Percentiles rank a stretch among this genome's conserved stretches.
These are phyloP conservation scores for Achatina immaculata DNA, from an alignment of 1,140 invertebrate species.

Conservation along the genomic window DNA sequence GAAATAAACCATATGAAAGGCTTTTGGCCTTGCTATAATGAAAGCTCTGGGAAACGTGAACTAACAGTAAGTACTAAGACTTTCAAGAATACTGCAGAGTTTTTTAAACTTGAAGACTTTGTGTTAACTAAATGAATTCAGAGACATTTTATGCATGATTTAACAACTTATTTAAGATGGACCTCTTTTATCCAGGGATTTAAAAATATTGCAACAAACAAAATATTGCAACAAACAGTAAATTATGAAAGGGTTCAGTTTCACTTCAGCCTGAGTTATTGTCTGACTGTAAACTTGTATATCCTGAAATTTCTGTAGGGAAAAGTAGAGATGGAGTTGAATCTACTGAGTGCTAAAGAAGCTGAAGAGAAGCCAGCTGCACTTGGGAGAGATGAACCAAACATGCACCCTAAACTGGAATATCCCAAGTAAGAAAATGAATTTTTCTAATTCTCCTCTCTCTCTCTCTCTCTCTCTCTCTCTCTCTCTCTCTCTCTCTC, in stretches of 20 bases:
- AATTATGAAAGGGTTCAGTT: too few relatives aligned
- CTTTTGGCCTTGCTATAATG: conserved; percentile 72
- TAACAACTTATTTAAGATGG: too few relatives aligned
- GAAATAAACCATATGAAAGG: conserved; percentile 70
- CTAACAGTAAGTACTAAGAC: conserved; percentile 62
- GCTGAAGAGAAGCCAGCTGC: conserved; percentile 70
- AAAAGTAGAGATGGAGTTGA: conserved; percentile 74
- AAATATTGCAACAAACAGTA: too few relatives aligned
- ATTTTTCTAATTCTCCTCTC: too few relatives aligned
- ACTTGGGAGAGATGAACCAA: conserved; percentile 72
- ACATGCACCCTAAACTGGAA: conserved; percentile 72
- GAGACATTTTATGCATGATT: too few relatives aligned
- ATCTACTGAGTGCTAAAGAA: conserved; percentile 71
- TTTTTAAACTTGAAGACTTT: neutral
- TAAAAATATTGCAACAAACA: too few relatives aligned
- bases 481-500: too few relatives aligned
- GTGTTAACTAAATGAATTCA: neutral
- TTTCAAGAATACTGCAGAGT: neutral
- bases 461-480: too few relatives aligned
- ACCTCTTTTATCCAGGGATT: too few relatives aligned
- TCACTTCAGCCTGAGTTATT: too few relatives aligned
- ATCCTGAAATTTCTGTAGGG: conserved; percentile 68
- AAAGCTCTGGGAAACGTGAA: conserved; percentile 57
- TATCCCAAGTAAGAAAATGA: conserved; percentile 71
- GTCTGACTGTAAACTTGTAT: too few relatives aligned